phyloP scores from a whole-genome alignment of 2,888 invertebrate genomes.

The Tipula unca region DNA sequence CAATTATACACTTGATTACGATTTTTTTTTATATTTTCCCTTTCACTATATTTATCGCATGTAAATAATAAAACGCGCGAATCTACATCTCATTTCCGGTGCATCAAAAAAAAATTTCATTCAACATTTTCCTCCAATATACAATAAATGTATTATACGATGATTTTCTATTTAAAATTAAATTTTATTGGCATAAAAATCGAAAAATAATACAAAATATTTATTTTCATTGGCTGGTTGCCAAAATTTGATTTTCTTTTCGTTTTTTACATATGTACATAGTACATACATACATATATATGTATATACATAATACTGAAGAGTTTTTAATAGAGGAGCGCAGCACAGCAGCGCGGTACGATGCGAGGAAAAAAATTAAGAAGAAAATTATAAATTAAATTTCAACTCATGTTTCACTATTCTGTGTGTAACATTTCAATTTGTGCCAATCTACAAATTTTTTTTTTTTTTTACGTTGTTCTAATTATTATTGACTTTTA shows the following conservation, averaged over 20 bases:
- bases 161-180: not conserved
- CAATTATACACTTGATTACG: not conserved
- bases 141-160: not conserved
- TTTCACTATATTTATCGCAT: not conserved
- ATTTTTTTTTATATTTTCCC: not conserved
- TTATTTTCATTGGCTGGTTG: not conserved
- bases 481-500: slow-evolving; percentile 14
- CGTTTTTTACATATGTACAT: no score
- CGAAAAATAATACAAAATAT: slow-evolving; percentile 14
- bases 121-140: not conserved
- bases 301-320: no score
- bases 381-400: not conserved
- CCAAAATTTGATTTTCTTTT: not conserved
- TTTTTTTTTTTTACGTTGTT: not conserved
- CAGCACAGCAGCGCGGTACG: no score
- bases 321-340: not conserved
- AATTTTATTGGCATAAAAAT: slow-evolving; percentile 8
- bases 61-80: not conserved
- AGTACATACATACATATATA: no score
- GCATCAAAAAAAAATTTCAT: not conserved
- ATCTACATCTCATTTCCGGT: not conserved
- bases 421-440: not conserved
- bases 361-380: not conserved
- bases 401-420: not conserved
- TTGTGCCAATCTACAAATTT: not conserved